Evolutionary conservation across 1,140 invertebrate genomes (phyloP), one percentile per base, ranked within the genome.

Genomic region (Drosophila insularis): DNA sequence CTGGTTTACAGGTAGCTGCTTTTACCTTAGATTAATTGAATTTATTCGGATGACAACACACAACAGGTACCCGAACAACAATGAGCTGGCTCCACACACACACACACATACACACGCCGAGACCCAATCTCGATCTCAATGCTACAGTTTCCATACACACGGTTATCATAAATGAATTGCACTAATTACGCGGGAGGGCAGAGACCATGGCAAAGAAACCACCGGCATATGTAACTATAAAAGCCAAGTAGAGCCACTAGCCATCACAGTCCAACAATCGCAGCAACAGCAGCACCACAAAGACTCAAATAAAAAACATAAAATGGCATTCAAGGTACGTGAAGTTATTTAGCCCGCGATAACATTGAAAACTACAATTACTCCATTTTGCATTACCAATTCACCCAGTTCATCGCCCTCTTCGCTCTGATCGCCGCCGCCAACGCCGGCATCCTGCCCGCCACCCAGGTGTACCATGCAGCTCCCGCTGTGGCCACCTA

Each of bases 291-390:
- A 46, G 21, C 59, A 61, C 32, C 60, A 31, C 55, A 67, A 39
- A 63, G 27, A 19, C 63, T 40, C 53, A 65, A 60, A 23, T 32
- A 68, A 59, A 50, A 37, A 64, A 59, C 63, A 90, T 90, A 64
- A 59, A 63, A 90, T 90, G 87, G 87, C 87, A 75, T 90, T 90
- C 77, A 90, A 90, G 82, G 87, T 90, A 86, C 10, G 11, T 53
- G 31, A 55, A 40, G 2, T 40, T 23, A 61, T 17, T 62, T 21
- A 1, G 31, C 58, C 50, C 19, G 8, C 10, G 17, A 54, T 6
- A 74, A 62, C 32, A 35, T 76, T 60, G 64, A 21, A n/a, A 4
- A 35, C 4, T 35, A 55, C 14, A 31, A 10, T 43, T 68, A 19
- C 43, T 50, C 19, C 17, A 50, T 21, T 50, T 19, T 50, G 43